Base-by-base conservation (phyloP, 2,113 vertebrate species). In the Cyphomyrus discorhynchus region DNA sequence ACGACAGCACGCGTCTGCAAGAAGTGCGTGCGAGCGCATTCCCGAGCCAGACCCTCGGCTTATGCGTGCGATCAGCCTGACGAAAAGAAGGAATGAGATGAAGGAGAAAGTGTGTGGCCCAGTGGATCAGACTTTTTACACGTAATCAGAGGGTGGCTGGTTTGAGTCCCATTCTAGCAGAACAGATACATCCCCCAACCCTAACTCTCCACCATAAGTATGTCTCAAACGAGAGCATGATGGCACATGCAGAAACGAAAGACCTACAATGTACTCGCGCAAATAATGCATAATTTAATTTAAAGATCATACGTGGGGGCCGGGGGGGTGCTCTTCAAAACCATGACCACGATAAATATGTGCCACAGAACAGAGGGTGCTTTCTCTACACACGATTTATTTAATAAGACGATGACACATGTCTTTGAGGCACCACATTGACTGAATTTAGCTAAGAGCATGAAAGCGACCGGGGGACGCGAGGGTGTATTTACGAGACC, bases 401-500 rank as follows among this genome's bases (percentile, higher is more conserved):
- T 50, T 88, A 77, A 50, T 88, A 50, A 88, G 70, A 31, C 27
- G 47, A 83, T 24, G 88, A 80, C 47, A 89, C 24, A 5, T 5
- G 21, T 50, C 52, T 49, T 45, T 35, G 47, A 89, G 49, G 77
- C 88, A 19, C 47, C 17, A 15, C 9, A 11, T 53, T 52, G 42
- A 42, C 50, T 45, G 53, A 82, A 83, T 89, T 56, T 53, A 56
- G 47, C 19, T 45, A 39, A 39, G 24, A 53, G 27, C 50, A 31
- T 35, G 47, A 53, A 35, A 84, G 42, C n/a, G 17, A 2, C 7
- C 6, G 5, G 31, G 50, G 62, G 80, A 62, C 7, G 19, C 17
- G 52, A 58, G 89, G 77, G 89, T 89, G 74, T 35, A 56, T 89
- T 89, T 82, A 89, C 24, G 21, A 82, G 74, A 17, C 77, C 49